Evolutionary conservation across 2,113 vertebrate species (phyloP).

Genomic region (Ceyx margarethae): DNA sequence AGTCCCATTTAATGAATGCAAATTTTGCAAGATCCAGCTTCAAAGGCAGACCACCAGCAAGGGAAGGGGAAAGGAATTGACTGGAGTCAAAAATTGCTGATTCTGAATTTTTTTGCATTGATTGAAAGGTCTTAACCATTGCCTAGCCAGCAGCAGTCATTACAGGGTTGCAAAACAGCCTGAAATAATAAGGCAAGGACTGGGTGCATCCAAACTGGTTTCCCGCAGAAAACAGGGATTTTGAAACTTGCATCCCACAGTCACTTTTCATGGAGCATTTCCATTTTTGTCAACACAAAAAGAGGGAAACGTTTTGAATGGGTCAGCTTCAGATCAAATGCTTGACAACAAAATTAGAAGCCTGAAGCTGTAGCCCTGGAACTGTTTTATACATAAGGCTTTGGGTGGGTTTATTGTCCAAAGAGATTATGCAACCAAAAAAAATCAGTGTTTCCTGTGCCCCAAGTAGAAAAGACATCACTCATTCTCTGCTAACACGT

Average conservation of each 20-base stretch:
- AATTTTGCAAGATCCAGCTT: neutral
- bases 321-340: neutral
- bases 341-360: neutral
- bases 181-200: neutral
- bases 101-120: neutral
- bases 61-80: neutral
- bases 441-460: neutral
- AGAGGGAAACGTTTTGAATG: neutral
- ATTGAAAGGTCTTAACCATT: neutral
- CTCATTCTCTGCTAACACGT: neutral
- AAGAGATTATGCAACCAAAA: neutral
- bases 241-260: rapidly evolving
- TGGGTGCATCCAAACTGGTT: neutral
- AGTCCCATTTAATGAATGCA: neutral
- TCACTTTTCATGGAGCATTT: neutral
- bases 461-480: neutral
- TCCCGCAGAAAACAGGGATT: neutral
- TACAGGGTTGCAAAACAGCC: neutral
- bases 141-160: neutral
- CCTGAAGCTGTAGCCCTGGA: neutral
- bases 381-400: rapidly evolving
- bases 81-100: neutral
- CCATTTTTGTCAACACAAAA: neutral
- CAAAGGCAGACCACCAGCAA: neutral
- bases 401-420: neutral